These are phyloP conservation scores for Elmis aenea DNA, from an alignment of 2,888 invertebrate species.

Conservation along the genomic window DNA sequence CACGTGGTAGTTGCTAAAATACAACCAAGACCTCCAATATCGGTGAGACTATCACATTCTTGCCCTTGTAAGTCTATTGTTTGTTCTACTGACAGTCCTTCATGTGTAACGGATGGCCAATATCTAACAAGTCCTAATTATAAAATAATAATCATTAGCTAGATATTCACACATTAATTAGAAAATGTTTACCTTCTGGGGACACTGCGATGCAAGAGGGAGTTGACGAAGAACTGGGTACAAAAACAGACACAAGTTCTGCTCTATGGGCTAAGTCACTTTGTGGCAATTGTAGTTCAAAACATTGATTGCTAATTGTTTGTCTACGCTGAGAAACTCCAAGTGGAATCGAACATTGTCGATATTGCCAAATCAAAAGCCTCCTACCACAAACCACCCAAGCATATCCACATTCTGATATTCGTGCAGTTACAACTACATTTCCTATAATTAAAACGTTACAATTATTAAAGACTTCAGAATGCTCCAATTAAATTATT, in stretches of 20 bases:
- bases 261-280: conserved; percentile 90
- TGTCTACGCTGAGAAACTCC: conserved; percentile 48
- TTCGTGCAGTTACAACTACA: conserved; percentile 48
- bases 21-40: conserved; percentile 67
- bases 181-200: conserved; percentile 82
- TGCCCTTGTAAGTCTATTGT: conserved; percentile 83
- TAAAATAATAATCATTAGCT: conserved; percentile 1
- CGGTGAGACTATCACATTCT: conserved; percentile 73
- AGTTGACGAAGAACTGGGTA: conserved; percentile 52
- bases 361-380: conserved; percentile 79
- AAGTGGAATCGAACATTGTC: conserved; percentile 41
- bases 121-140: conserved; percentile 71
- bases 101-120: conserved; percentile 88
- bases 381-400: conserved; percentile 76
- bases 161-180: neutral
- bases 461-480: neutral
- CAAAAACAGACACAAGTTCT: conserved; percentile 72
- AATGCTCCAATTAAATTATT: conserved; percentile 25
- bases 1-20: conserved; percentile 89
- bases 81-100: conserved; percentile 78
- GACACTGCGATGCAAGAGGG: conserved; percentile 89
- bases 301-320: conserved; percentile 57
- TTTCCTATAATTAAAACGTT: conserved; percentile 32
- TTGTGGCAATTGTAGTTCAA: conserved; percentile 83
- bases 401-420: conserved; percentile 52